A percentile compares a stretch with the other conserved stretches of the same genome.
Conservation (phyloP, 2,113 vertebrate species). For the Mustelus asterias region DNA sequence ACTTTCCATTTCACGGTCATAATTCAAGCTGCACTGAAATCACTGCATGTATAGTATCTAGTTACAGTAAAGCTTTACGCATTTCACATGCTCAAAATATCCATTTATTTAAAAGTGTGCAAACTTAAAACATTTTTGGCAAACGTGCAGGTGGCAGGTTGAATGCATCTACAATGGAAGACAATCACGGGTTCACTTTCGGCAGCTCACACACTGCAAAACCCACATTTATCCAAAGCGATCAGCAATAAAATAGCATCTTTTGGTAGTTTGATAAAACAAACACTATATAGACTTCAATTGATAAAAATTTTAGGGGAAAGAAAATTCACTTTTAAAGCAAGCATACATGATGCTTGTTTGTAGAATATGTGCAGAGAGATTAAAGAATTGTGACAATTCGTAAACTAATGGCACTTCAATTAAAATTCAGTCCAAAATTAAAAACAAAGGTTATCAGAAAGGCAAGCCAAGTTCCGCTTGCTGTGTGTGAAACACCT, state of each 20-base stretch:
- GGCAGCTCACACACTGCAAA: slow-evolving; percentile 25
- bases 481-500: neutral
- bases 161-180: neutral
- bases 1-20: neutral
- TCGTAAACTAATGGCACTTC: slow-evolving; percentile 26
- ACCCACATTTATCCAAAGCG: neutral
- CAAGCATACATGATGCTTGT: neutral
- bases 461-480: too few relatives aligned
- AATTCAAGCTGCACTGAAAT: neutral
- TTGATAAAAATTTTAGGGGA: neutral
- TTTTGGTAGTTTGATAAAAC: neutral
- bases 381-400: neutral
- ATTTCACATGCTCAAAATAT: slow-evolving; percentile 27
- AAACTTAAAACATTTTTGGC: neutral
- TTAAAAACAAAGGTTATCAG: neutral
- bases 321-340: neutral
- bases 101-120: slow-evolving; percentile 26
- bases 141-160: neutral
- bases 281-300: neutral
- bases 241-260: neutral
- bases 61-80: neutral
- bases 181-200: neutral
- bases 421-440: slow-evolving; percentile 16
- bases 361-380: neutral
- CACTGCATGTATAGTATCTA: neutral